Conservation (phyloP, 2,113 vertebrate species). For the Spizaetus ornatus region DNA sequence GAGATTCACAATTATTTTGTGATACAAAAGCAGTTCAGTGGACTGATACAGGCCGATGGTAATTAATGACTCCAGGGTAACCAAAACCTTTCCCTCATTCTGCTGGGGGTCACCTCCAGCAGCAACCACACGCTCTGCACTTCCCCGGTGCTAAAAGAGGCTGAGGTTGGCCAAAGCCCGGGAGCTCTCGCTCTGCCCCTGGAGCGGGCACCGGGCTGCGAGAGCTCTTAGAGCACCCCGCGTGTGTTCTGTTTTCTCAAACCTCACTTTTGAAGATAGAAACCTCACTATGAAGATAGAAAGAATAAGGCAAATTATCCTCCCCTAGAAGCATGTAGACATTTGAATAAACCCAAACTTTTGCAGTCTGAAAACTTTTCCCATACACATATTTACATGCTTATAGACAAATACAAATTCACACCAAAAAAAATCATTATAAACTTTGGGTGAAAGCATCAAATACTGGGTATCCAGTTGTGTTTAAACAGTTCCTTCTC, state of each 20-base stretch:
- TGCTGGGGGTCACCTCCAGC: background rate
- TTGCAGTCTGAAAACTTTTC: background rate
- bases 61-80: background rate
- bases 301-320: background rate
- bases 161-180: background rate
- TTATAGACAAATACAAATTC: background rate
- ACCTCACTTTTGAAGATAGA: background rate
- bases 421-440: background rate
- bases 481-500: background rate
- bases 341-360: background rate
- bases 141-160: background rate
- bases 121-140: background rate
- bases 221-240: background rate
- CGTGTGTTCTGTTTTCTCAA: background rate
- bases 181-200: accelerated
- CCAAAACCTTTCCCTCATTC: background rate
- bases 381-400: background rate
- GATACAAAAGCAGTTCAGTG: background rate
- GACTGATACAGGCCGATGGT: background rate
- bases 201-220: background rate
- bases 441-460: background rate
- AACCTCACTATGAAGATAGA: background rate
- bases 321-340: background rate
- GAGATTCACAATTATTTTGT: background rate
- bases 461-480: background rate